phyloP scores from a whole-genome alignment of 2,113 vertebrate genomes.

The Gymnocephalus cernua region DNA sequence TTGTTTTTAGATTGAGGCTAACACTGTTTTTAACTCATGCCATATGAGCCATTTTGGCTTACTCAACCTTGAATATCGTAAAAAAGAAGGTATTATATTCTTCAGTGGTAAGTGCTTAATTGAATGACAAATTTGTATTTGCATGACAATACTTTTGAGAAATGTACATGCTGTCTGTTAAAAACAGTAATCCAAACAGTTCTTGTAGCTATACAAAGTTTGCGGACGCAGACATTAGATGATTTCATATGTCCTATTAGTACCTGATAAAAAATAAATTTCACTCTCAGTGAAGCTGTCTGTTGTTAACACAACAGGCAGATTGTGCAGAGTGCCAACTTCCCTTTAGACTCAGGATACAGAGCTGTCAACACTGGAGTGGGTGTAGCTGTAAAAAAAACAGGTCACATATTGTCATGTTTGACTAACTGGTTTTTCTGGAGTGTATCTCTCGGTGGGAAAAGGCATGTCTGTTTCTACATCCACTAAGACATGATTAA shows the following conservation, averaged over 20 bases:
- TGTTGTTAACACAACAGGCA: not conserved
- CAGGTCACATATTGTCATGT: constrained; percentile 23
- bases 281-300: not conserved
- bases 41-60: not conserved
- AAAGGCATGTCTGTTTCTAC: constrained; percentile 40
- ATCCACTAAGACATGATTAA: not conserved
- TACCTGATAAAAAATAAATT: not conserved
- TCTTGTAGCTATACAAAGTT: not conserved
- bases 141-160: not conserved
- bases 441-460: constrained; percentile 5
- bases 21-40: not conserved
- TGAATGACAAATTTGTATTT: not conserved
- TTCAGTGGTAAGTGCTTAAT: not conserved
- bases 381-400: constrained; percentile 31
- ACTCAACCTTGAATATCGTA: not conserved
- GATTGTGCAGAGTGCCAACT: not conserved
- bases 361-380: constrained; percentile 9
- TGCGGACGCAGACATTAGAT: not conserved
- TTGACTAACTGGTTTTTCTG: constrained; percentile 66
- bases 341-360: not conserved
- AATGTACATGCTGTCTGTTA: not conserved
- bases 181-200: not conserved
- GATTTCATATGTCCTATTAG: not conserved
- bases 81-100: not conserved
- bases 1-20: not conserved